phyloP scores from a whole-genome alignment of 2,797 vertebrate species.

The Girardinus metallicus region DNA sequence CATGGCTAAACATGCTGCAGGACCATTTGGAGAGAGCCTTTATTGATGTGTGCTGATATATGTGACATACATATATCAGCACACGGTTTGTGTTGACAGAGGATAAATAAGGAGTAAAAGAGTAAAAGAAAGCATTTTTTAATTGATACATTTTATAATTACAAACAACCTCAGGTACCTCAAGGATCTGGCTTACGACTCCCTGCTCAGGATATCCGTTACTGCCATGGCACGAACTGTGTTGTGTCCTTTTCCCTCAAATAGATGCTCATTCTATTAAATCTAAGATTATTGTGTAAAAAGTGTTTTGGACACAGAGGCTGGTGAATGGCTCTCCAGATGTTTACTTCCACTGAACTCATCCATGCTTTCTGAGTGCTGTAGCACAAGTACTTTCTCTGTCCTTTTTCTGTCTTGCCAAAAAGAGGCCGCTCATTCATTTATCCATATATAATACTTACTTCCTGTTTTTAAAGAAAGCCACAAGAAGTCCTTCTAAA shows the following conservation, averaged over 20 bases:
- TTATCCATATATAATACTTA: not conserved
- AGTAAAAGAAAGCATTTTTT: not conserved
- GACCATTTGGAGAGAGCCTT: not conserved
- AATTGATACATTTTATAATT: not conserved
- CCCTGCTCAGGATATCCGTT: not conserved
- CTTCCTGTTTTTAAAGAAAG: not conserved
- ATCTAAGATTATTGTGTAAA: not conserved
- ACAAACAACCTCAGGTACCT: not conserved
- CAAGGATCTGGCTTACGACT: not conserved
- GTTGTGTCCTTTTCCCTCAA: not conserved
- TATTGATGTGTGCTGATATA: not conserved
- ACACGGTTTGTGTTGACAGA: not conserved
- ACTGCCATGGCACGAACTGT: not conserved
- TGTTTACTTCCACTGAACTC: not conserved
- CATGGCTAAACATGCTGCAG: not conserved
- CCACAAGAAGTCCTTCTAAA: not conserved
- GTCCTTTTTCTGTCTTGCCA: not conserved
- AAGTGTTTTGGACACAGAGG: not conserved
- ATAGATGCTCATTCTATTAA: not conserved
- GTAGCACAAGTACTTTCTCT: not conserved
- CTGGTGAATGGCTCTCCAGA: not conserved
- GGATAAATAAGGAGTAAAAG: not conserved
- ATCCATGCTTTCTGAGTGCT: conserved; percentile 1
- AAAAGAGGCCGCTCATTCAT: not conserved
- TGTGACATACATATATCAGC: not conserved